Evolutionary conservation across 2,113 vertebrate genomes (phyloP), one percentile per base, ranked within the genome.

Genomic region (Rhizomys pruinosus): DNA sequence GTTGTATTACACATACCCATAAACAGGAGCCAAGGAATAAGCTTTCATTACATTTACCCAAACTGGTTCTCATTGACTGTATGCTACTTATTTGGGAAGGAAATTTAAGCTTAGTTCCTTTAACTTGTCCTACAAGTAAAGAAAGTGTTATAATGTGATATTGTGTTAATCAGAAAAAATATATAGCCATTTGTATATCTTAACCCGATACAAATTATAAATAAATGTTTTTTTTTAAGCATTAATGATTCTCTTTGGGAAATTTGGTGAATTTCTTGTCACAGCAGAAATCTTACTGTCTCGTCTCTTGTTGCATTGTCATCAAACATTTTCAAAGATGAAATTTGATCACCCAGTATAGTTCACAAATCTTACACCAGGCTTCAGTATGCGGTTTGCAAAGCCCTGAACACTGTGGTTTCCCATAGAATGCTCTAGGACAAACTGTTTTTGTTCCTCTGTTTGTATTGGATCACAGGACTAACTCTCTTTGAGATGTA

Each of bases 221-320:
- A n/a, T n/a, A n/a, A n/a, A n/a, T n/a, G n/a, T n/a, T n/a, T n/a
- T n/a, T n/a, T 32, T 84, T 96, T 90, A 37, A 61, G 44, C 42
- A 44, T 92, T 87, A 82, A 79, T 86, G 55, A 11, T 76, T 93
- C 82, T 80, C 44, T 91, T 92, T 68, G 82, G 92, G 90, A 94
- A 94, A 89, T 79, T 55, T 4, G 59, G 27, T 59, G 20, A 84
- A 47, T 29, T 17, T 84, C 47, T 3, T 10, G 7, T 29, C 15
- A 12, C 27, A 44, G 34, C 55, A 82, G n/a, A 87, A 89, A 68
- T 89, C 39, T 76, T 12, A 42, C 79, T 89, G 29, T 89, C 74
- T 90, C 44, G 84, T 89, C 61, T 94, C 22, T 77, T 64, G 2
- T 0, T 42, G 4, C 61, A 7, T 72, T 80, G n/a, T 81, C 73